Evolutionary conservation across 2,888 invertebrate species (phyloP).

Genomic region (Brachyopa scutellaris): DNA sequence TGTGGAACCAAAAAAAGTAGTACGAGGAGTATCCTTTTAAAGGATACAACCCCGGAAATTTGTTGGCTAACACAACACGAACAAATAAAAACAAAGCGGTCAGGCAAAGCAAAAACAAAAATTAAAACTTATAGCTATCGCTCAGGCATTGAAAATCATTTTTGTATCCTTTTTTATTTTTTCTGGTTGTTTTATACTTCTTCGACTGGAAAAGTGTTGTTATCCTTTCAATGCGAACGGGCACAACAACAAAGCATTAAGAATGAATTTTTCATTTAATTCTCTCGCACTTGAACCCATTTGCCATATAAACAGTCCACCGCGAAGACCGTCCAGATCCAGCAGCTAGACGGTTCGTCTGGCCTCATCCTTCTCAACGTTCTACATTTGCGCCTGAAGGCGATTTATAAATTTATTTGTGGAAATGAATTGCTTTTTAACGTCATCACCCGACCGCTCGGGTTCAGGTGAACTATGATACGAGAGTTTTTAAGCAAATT

Average conservation of each 20-base stretch:
- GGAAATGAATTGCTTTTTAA: constrained; percentile 35
- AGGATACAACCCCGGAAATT: constrained; percentile 59
- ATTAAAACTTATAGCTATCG: neutral
- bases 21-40: constrained; percentile 55
- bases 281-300: constrained; percentile 58
- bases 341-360: constrained; percentile 28
- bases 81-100: constrained; percentile 31
- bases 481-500: neutral
- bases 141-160: constrained; percentile 39
- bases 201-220: constrained; percentile 47
- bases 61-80: constrained; percentile 44
- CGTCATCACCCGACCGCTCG: neutral
- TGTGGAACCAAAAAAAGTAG: constrained; percentile 34
- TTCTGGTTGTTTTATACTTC: constrained; percentile 13
- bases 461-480: constrained; percentile 37
- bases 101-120: constrained; percentile 10
- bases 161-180: constrained; percentile 20
- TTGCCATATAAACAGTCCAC: constrained; percentile 16
- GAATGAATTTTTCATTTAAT: constrained; percentile 56
- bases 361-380: constrained; percentile 55
- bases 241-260: neutral
- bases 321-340: neutral
- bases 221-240: constrained; percentile 3
- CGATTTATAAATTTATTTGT: constrained; percentile 50
- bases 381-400: constrained; percentile 45